These are phyloP conservation scores for Microctenopoma steveboyesi DNA, from an alignment of 2,797 vertebrate genomes.

Conservation along the genomic window DNA sequence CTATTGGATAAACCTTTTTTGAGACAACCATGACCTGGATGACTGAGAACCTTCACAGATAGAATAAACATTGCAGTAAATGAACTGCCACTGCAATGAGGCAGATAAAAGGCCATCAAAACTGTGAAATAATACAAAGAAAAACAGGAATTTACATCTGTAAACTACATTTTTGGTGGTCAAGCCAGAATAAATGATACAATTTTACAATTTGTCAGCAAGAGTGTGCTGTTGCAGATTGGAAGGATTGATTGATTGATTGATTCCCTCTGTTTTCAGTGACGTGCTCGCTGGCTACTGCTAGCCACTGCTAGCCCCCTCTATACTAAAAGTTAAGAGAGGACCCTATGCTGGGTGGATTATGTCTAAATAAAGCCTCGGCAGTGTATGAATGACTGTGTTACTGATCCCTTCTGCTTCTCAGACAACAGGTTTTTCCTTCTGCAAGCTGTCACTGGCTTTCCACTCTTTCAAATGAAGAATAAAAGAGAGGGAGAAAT, in stretches of 20 bases:
- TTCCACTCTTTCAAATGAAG: constrained; percentile 67
- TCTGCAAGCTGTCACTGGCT: constrained; percentile 69
- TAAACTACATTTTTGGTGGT: neutral
- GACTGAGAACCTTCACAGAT: too few relatives aligned
- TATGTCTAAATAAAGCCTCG: constrained; percentile 83
- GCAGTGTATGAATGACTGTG: constrained; percentile 77
- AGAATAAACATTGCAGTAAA: neutral
- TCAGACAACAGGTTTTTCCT: constrained; percentile 77
- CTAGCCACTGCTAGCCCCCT: constrained; percentile 11
- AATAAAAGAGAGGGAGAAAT: constrained; percentile 63
- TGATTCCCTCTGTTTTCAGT: constrained; percentile 18
- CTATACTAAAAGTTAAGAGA: constrained; percentile 44
- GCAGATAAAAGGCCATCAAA: neutral
- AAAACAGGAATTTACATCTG: neutral
- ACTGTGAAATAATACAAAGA: too few relatives aligned
- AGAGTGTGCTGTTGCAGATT: neutral
- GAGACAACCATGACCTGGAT: too few relatives aligned
- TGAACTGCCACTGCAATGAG: neutral
- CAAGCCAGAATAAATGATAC: neutral
- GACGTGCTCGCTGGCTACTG: constrained; percentile 29
- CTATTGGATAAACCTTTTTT: too few relatives aligned
- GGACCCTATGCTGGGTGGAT: constrained; percentile 73
- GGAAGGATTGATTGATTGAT: constrained; percentile 20
- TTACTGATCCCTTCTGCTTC: constrained; percentile 77
- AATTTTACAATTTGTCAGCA: constrained; percentile 2